phyloP scores from a whole-genome alignment of 2,888 invertebrate genomes.

The Amphipoea oculea region DNA sequence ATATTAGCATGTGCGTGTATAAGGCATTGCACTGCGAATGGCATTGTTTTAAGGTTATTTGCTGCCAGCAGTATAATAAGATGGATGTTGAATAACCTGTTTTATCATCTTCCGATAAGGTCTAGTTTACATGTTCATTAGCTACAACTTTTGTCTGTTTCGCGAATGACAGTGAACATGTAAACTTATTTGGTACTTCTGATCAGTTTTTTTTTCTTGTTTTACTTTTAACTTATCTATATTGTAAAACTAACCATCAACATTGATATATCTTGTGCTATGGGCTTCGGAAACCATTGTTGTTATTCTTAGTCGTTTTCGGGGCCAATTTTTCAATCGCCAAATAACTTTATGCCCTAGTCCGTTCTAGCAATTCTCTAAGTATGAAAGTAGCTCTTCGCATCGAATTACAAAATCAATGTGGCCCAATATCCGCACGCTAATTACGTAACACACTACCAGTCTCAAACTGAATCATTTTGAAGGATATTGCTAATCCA shows the following conservation, averaged over 20 bases:
- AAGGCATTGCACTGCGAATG: background rate
- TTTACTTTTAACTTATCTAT: background rate
- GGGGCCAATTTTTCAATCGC: background rate
- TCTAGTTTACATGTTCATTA: background rate
- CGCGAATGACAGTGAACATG: background rate
- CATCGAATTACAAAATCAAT: background rate
- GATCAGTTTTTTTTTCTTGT: too few species aligned
- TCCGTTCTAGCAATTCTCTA: background rate
- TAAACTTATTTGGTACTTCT: background rate
- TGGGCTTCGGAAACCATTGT: background rate
- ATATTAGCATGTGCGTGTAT: conserved; percentile 1
- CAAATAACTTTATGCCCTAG: background rate
- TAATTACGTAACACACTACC: too few species aligned
- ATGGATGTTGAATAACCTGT: background rate
- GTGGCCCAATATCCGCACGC: too few species aligned
- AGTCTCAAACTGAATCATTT: too few species aligned
- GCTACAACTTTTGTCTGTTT: too few species aligned
- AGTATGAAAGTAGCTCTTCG: background rate
- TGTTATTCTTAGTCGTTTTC: background rate
- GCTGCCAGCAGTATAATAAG: background rate
- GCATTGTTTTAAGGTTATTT: background rate
- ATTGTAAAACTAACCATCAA: background rate
- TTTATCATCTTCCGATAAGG: background rate
- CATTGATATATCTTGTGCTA: background rate
- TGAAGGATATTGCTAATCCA: too few species aligned